Evolutionary conservation across 2,888 invertebrate genomes (phyloP), one percentile per base, ranked within the genome.

Genomic region (Cataglyphis albicans): DNA sequence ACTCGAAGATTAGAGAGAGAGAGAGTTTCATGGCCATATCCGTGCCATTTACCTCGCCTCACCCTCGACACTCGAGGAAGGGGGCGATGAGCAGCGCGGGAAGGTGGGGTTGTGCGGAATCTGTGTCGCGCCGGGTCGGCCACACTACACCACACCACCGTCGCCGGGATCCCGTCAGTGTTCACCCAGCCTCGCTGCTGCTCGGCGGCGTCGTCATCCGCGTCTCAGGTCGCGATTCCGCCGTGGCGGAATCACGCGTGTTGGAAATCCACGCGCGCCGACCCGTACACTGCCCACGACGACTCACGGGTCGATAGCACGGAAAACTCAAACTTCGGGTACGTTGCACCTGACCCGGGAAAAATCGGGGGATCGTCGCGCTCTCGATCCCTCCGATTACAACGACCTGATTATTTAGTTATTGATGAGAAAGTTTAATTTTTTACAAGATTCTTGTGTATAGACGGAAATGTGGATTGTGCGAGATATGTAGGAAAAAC

Each of bases 101-200:
- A 32, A 57, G 67, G 55, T 57, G 76, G 48, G 48, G 59, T 52
- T 65, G 82, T 70, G 83, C 61, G 44, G 82, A 82, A 83, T 91
- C 90, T 92, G 91, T 92, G 91, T 92, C 91, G 92, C 83, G 88
- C 90, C 89, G 90, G 91, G 90, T 87, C 86, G 80, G 86, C 78
- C 82, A 86, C 76, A 75, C 83, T 25, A 25, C 25, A 25, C 25
- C 48, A 9, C 78, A 48, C 78, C 72, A 67, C 74, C 72, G 67
- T 70, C 75, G 52, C 76, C 70, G 55, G 76, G 70, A 78, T 57
- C 70, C 64, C 78, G 67, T 86, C 90, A 91, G 91, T 91, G 86
- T 84, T 74, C 82, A 86, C 88, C 85, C 86, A 89, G 86, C 87
- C 87, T 87, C 86, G 65, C 70, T 84, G 84, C 75, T 84, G 84